A percentile compares a stretch with the other conserved stretches of the same genome.
Conservation (phyloP, 2,888 invertebrate species). For the Cephus sareptanus region DNA sequence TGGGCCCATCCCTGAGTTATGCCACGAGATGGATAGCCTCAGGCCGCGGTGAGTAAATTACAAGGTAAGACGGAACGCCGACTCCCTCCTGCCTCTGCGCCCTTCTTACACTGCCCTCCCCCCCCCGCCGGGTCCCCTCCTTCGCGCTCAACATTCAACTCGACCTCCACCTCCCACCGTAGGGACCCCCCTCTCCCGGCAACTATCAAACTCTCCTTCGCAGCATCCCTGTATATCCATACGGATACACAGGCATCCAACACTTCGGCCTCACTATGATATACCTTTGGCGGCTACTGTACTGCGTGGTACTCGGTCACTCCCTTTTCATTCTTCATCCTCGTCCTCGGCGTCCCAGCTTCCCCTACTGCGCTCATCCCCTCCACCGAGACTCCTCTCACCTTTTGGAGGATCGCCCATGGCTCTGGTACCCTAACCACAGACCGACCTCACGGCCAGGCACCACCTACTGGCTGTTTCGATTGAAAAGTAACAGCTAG, state of each 20-base stretch:
- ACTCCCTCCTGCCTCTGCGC: slow-evolving; percentile 39
- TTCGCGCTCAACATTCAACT: slow-evolving; percentile 14
- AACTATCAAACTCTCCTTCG: slow-evolving; percentile 23
- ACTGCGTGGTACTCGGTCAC: slow-evolving; percentile 41
- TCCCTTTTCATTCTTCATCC: slow-evolving; percentile 26
- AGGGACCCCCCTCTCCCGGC: slow-evolving; percentile 9
- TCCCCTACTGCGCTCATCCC: neutral
- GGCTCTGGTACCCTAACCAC: neutral
- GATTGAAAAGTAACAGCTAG: neutral
- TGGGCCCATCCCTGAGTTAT: slow-evolving; percentile 57
- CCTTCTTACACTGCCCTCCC: neutral
- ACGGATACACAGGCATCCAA: slow-evolving; percentile 46
- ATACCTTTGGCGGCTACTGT: slow-evolving; percentile 53
- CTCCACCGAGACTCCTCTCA: neutral
- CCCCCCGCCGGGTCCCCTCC: slow-evolving; percentile 11
- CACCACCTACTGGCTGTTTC: neutral
- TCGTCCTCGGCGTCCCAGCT: slow-evolving; percentile 2
- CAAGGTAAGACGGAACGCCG: slow-evolving; percentile 61
- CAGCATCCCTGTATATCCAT: slow-evolving; percentile 26
- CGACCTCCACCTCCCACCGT: slow-evolving; percentile 42
- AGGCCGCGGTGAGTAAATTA: slow-evolving; percentile 64
- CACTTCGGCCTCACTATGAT: slow-evolving; percentile 50
- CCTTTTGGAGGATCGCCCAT: neutral
- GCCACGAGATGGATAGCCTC: slow-evolving; percentile 59
- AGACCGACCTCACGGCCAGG: neutral